Evolutionary conservation across 2,797 vertebrate species (phyloP), one percentile per base, ranked within the genome.

Genomic region (Uromys caudimaculatus): DNA sequence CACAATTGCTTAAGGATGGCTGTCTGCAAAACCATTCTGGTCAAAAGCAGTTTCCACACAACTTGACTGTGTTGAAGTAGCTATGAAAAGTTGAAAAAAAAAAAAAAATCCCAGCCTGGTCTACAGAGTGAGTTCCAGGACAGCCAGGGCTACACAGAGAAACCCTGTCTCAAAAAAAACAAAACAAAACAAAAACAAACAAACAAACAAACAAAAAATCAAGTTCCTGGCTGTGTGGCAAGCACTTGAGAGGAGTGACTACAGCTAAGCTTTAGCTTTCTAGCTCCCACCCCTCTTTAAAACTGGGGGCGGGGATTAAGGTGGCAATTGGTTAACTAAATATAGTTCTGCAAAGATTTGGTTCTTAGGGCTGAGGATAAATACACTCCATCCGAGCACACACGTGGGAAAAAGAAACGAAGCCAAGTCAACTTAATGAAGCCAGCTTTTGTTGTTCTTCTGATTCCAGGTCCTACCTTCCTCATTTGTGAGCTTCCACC

Each of bases 21-120:
- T 41, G 41, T 73, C 62, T 52, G 76, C 41, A 54, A 67, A 91
- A 56, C 56, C 23, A 0, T 62, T 56, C 83, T n/a, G 69, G 76
- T 73, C 64, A 69, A 86, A 83, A 79, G 79, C 27, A 50, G 56
- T 83, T 96, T 93, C 78, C 35, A 73, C 21, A 92, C 44, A 24
- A 41, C 29, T 71, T n/a, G 86, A 73, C 86, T 71, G 83, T 47
- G 91, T 64, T 16, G 16, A 87, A 58, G 58, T 73, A 54, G 47
- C 87, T 56, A 19, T 35, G 82, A 79, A 89, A 62, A 35, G 19
- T 73, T 92, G 29, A 67, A 95, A 24, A 60, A 60, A 56, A 67
- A 17, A 69, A 69, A 16, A 52, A 52, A 93, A 62, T 75, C 32
- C n/a, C n/a, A n/a, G n/a, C n/a, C n/a, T n/a, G n/a, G n/a, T n/a